Base-by-base conservation (phyloP, 2,888 invertebrate genomes). In the Salpingus planirostris region DNA sequence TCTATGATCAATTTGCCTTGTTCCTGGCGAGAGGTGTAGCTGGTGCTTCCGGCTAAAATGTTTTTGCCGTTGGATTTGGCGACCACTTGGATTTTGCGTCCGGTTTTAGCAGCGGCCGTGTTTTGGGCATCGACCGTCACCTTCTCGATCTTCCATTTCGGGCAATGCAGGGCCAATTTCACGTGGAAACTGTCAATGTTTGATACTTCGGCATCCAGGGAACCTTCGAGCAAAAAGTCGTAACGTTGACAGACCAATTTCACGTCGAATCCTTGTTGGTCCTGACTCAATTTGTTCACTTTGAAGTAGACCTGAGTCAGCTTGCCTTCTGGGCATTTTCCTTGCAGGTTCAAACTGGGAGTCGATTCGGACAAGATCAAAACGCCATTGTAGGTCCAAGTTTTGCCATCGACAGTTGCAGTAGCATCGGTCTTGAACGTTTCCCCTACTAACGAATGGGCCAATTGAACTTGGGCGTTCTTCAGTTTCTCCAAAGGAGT, bases 1-100 rank as follows among this genome's bases (percentile, higher is more conserved):
- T 87, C 86, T 4, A 85, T 67, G 31, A 80, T 78, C 29, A 73
- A 69, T 56, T 83, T 83, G 8, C 75, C 74, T 15, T 74, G 77
- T 56, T 83, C 82, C 35, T 78, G 76, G 43, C 80, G 79, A 38
- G 77, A 71, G 37, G 74, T 74, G 60, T 79, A 85, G 3, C 72
- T 76, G 2, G 80, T 79, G 52, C 76, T 78, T 69, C 87, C 86
- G 49, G 77, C 74, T 2, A 86, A 51, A 5, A 85, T 55, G 30
- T 78, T 78, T 51, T 80, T 74, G 34, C 73, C 74, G 2, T 72
- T 75, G 27, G 77, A 75, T 15, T 74, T 78, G 0, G 78, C 70
- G 1, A 67, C 63, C 49, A 86, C 69, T 38, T 76, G 71, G 31
- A 88, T 65, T 4, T 72, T 70, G 42, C 80, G 81, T 34, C 67